phyloP scores from a whole-genome alignment of 2,797 vertebrate species.

The Kryptopterus vitreolus region DNA sequence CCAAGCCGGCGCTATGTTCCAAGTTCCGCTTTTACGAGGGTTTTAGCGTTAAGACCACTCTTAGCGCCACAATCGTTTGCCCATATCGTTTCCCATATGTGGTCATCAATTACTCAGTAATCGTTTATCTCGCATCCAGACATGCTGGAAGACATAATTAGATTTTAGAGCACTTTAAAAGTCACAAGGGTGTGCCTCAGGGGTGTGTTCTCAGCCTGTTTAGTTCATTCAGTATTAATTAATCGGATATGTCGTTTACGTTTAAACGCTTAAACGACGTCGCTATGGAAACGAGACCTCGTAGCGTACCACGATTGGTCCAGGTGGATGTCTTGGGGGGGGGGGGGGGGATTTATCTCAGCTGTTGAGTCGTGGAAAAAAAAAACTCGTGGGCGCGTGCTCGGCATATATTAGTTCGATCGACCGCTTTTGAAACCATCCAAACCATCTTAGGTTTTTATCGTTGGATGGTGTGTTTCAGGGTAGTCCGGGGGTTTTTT shows the following conservation, averaged over 20 bases:
- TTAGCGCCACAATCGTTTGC: no score
- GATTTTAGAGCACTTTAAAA: constrained; percentile 13
- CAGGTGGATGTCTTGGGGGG: neutral
- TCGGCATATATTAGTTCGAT: constrained; percentile 46
- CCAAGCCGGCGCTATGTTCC: no score
- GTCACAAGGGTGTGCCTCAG: constrained; percentile 8
- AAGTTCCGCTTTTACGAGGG: no score
- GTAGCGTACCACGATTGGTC: neutral
- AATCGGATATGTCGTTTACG: neutral
- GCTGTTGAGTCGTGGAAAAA: constrained; percentile 49
- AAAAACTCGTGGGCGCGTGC: constrained; percentile 1
- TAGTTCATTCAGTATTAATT: neutral
- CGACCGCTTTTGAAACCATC: constrained; percentile 42
- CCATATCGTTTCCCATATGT: neutral
- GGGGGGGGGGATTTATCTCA: constrained; percentile 25
- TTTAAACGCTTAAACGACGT: neutral
- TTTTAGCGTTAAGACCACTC: no score
- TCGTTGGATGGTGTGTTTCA: neutral
- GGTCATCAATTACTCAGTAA: neutral
- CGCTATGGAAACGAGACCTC: neutral
- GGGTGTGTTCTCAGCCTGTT: neutral
- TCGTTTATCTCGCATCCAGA: neutral
- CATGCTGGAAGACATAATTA: neutral
- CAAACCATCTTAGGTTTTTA: constrained; percentile 34
- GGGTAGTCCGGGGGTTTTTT: neutral